Base-by-base conservation (phyloP, 2,888 invertebrate species). In the Thecophora atra region DNA sequence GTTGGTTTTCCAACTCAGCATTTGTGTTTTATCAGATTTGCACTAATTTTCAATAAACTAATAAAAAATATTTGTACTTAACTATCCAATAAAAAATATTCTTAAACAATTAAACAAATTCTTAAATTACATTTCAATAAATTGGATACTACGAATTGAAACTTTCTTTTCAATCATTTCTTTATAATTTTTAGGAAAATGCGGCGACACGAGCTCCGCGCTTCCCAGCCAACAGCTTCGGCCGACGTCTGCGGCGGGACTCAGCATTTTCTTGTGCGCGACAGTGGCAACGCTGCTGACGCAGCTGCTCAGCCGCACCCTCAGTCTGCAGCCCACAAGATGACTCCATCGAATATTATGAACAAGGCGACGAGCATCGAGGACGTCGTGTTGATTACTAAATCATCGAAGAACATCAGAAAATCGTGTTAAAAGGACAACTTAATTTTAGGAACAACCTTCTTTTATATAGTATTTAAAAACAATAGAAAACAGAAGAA, bases 141-240 rank as follows among this genome's bases (percentile, higher is more conserved):
- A 24, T 26, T 24, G 19, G n/a, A 17, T 26, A 24, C 44, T 1
- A 3, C 21, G 13, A 8, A n/a, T n/a, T n/a, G n/a, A n/a, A n/a
- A n/a, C n/a, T n/a, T n/a, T n/a, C n/a, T 37, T 37, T 52, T 19
- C 19, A 3, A 2, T 1, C 6, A 2, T 17, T 19, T 21, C 30
- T 51, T n/a, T 54, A 19, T 72, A 28, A n/a, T 30, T n/a, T 3
- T 75, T 3, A 85, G 84, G 84, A 21, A 85, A 85, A 80, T 85
- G 84, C 63, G 84, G 83, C 17, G 85, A 85, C 67, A 85, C 85
- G n/a, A 70, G 63, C 63, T 56, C 52, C 4, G 63, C 70, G 24
- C 51, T 42, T 13, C 28, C 56, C n/a, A 42, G 26, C 26, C 19
- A 51, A 11, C 37, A 37, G 6, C 28, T 28, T 8, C 24, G 37